A percentile compares a stretch with the other conserved stretches of the same genome.
These are phyloP conservation scores for Poecilia velifera DNA, from an alignment of 2,797 vertebrate genomes.

Conservation along the genomic window DNA sequence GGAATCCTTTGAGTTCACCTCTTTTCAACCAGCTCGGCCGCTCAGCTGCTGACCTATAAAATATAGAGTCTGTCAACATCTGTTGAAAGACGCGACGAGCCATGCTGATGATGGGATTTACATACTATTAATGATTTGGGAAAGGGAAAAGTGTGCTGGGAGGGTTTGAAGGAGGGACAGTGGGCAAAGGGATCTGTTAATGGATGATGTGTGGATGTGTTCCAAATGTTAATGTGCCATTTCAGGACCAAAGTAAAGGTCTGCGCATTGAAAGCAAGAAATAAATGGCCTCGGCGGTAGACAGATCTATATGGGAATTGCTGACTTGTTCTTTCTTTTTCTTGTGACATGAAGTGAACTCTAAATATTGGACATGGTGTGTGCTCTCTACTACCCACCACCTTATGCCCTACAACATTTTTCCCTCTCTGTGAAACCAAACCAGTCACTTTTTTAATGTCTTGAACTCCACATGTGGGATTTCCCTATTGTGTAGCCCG, in stretches of 20 bases:
- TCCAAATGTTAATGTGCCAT: conserved; percentile 75
- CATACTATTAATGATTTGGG: conserved; percentile 72
- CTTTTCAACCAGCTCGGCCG: conserved; percentile 51
- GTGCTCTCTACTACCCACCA: neutral
- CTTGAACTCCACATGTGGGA: neutral
- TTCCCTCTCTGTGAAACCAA: neutral
- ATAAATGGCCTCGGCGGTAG: conserved; percentile 28
- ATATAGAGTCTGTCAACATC: conserved; percentile 70
- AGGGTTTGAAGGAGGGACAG: neutral
- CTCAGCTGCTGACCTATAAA: conserved; percentile 72
- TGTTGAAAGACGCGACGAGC: conserved; percentile 62
- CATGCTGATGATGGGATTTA: conserved; percentile 70
- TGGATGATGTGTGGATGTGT: conserved; percentile 55
- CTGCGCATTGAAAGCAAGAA: conserved; percentile 19
- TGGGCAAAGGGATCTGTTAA: conserved; percentile 37
- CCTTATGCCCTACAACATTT: neutral
- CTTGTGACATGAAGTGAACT: conserved; percentile 1
- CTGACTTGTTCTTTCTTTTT: neutral
- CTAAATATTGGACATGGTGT: conserved; percentile 6
- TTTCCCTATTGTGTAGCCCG: neutral
- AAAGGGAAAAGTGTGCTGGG: conserved; percentile 33
- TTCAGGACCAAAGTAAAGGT: conserved; percentile 53
- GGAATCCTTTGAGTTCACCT: conserved; percentile 59
- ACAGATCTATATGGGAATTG: neutral
- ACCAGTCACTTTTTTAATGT: neutral